Percentiles rank a stretch among this genome's conserved stretches.
phyloP scores from a whole-genome alignment of 1,140 invertebrate species.

The Steinernema khuongi region DNA sequence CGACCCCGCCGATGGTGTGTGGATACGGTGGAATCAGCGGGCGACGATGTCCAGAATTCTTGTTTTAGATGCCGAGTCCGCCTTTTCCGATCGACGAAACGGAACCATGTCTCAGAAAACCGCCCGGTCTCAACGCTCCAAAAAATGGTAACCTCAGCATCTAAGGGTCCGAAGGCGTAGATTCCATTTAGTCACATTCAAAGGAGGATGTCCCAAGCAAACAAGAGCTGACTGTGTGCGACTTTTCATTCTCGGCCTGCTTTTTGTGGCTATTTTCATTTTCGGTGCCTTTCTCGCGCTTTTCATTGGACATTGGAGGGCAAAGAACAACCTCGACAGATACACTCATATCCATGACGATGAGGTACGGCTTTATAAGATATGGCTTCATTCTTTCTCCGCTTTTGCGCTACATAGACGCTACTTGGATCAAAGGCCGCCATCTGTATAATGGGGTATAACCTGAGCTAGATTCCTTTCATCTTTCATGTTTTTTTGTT shows the following conservation, averaged over 20 bases:
- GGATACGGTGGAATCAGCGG: background rate
- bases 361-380: background rate
- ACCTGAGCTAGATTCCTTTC: no score
- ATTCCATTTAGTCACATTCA: conserved; percentile 15
- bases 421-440: no score
- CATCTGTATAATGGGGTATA: no score
- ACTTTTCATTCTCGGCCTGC: background rate
- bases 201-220: background rate
- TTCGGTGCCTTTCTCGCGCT: conserved; percentile 1
- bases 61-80: background rate
- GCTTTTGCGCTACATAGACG: no score
- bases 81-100: conserved; percentile 5
- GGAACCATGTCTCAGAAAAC: background rate
- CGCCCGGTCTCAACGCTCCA: background rate
- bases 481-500: no score
- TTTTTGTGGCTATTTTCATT: conserved; percentile 4
- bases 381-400: no score
- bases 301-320: background rate
- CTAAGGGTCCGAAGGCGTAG: no score
- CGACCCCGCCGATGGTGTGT: background rate
- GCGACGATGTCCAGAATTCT: background rate
- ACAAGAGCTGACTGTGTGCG: background rate
- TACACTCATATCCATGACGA: background rate
- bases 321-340: background rate
- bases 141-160: background rate